Base-by-base conservation (phyloP, 2,113 vertebrate species). In the Plecturocebus donacophilus region DNA sequence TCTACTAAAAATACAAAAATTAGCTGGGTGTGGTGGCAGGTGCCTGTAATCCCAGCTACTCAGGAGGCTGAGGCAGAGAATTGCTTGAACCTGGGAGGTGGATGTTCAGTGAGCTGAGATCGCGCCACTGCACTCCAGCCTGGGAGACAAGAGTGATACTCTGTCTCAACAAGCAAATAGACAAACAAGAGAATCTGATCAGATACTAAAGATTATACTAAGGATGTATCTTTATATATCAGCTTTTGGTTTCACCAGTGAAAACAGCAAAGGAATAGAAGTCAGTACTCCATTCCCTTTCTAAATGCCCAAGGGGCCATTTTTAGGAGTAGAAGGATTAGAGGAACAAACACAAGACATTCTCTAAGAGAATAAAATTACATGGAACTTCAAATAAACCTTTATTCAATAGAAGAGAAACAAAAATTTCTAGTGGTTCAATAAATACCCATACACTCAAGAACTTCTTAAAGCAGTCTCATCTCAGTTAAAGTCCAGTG, bases 251-350 rank as follows among this genome's bases (percentile, higher is more conserved):
- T 96, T 95, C 77, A 95, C 40, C 61, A 68, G 56, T 56, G 45
- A 71, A 88, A 90, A 71, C 38, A 86, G 58, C 32, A 96, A 97
- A 96, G 23, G 68, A 96, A 95, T 71, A 71, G 97, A 96, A 96
- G 86, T 45, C 66, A 66, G 8, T n/a, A 84, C 32, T 47, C 80
- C 45, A 77, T 95, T 25, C 45, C 25, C 30, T 92, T 95, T 83
- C 87, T 90, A 66, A 58, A 6, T 58, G 47, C 84, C 94, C 6
- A 56, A 56, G 76, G 80, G 71, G 45, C n/a, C 14, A 4, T 64
- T 88, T 86, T 94, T 61, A 47, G 73, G n/a, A 30, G 80, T 45
- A 76, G 40, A 66, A 91, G 73, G 35, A 90, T 47, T 68, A 76
- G 40, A 96, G 35, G 47, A 94, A 47, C 17, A 85, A 87, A 91